Evolutionary conservation across 2,113 vertebrate species (phyloP).

Genomic region (Anhinga anhinga): DNA sequence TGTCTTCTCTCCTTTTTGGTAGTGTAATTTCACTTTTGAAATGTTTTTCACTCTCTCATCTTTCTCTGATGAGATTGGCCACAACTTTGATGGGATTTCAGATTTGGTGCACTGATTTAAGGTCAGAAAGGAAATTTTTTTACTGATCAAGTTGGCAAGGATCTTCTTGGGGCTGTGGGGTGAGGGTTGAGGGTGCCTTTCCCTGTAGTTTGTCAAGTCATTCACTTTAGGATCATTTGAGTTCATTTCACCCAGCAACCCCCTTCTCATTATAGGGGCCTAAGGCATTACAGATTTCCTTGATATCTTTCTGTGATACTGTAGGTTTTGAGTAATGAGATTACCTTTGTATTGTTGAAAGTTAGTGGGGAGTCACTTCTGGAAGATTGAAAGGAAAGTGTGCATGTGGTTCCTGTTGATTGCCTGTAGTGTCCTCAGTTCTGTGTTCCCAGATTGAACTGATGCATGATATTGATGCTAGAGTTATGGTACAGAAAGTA

Average conservation of each 20-base stretch:
- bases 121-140: background rate
- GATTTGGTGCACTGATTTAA: background rate
- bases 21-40: background rate
- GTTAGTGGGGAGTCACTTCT: background rate
- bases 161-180: background rate
- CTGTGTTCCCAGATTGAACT: background rate
- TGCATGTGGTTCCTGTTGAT: background rate
- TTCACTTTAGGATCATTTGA: background rate
- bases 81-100: background rate
- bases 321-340: background rate
- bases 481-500: background rate
- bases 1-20: background rate
- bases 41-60: background rate
- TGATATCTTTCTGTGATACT: background rate
- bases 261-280: background rate
- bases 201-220: background rate
- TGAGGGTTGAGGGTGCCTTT: background rate
- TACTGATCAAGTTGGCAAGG: background rate
- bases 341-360: background rate
- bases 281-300: background rate
- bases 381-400: background rate
- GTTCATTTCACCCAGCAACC: background rate
- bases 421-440: background rate
- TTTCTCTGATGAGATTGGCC: background rate
- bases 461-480: background rate